Conservation (phyloP, 2,113 vertebrate genomes). For the Diphyllodes magnificus region DNA sequence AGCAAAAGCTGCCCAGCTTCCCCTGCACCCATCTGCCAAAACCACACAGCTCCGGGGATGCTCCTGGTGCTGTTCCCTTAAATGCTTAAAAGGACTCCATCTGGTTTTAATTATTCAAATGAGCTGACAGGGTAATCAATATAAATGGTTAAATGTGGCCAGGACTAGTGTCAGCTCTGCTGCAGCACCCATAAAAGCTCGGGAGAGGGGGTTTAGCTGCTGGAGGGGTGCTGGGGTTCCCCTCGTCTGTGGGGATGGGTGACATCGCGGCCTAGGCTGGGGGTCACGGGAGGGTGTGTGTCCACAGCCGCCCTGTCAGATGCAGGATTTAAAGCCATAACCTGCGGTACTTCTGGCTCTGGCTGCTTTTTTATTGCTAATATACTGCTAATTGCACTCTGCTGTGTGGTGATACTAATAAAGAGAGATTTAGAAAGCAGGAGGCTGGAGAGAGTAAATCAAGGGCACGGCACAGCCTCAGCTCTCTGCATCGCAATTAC, state of each 20-base stretch:
- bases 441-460: conserved; percentile 48
- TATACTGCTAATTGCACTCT: conserved; percentile 49
- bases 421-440: conserved; percentile 48
- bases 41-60: background rate
- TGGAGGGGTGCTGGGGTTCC: background rate
- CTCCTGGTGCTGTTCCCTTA: background rate
- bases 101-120: conserved; percentile 65
- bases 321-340: background rate
- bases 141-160: conserved; percentile 23
- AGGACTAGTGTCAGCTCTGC: background rate
- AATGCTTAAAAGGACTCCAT: conserved; percentile 46
- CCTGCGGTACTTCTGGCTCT: background rate
- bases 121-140: conserved; percentile 59
- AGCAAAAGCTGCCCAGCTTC: background rate
- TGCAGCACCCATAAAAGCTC: background rate
- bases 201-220: background rate
- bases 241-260: accelerated
- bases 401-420: conserved; percentile 24
- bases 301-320: accelerated
- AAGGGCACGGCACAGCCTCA: background rate
- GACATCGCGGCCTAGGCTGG: background rate
- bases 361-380: conserved; percentile 43
- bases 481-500: background rate
- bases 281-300: accelerated
- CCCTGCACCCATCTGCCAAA: background rate